phyloP scores from a whole-genome alignment of 2,888 invertebrate species.

The Mimumesa dahlbomi region DNA sequence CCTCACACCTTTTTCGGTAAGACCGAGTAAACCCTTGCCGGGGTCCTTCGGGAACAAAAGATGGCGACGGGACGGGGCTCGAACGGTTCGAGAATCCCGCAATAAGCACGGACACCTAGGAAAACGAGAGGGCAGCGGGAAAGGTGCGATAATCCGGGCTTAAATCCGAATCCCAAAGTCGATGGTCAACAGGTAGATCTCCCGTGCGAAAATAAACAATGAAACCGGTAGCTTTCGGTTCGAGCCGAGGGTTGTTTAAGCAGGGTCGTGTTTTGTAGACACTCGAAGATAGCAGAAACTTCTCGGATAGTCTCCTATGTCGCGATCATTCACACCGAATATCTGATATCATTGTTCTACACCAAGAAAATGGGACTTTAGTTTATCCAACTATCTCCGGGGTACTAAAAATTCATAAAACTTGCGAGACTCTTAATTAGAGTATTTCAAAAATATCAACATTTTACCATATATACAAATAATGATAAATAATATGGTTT shows the following conservation, averaged over 20 bases:
- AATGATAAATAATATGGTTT: no score
- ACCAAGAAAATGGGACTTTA: no score
- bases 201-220: conserved; percentile 18
- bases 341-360: no score
- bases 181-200: conserved; percentile 38
- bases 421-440: no score
- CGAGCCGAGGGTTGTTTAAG: conserved; percentile 13
- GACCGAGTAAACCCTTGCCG: conserved; percentile 4
- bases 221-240: conserved; percentile 22
- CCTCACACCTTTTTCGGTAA: background rate
- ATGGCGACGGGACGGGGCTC: background rate
- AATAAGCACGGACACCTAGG: background rate
- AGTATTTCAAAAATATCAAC: no score
- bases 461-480: no score
- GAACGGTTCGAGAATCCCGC: background rate
- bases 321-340: no score
- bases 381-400: no score
- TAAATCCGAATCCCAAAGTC: conserved; percentile 20
- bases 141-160: conserved; percentile 46
- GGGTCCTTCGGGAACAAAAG: conserved; percentile 8
- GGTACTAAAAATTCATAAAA: no score
- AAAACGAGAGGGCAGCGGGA: background rate
- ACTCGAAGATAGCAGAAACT: no score
- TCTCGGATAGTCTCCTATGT: no score
- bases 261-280: no score